These are phyloP conservation scores for Leptopilina clavipes DNA, from an alignment of 1,140 invertebrate genomes.

Conservation along the genomic window DNA sequence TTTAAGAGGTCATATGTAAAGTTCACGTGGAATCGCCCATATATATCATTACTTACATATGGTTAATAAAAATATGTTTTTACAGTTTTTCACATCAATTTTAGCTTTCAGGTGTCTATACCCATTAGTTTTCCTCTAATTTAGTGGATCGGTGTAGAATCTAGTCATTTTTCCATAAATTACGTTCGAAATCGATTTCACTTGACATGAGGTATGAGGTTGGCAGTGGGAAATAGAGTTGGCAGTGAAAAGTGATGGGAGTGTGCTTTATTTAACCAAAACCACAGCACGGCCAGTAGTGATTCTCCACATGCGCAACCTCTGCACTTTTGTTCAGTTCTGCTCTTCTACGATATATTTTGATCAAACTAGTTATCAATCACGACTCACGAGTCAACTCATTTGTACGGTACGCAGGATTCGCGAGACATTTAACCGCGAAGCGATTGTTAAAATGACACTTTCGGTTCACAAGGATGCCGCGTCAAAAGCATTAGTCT, in stretches of 20 bases:
- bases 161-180: constrained; percentile 3
- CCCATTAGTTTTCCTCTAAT: not conserved
- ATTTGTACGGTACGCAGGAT: not conserved
- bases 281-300: constrained; percentile 7
- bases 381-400: not conserved
- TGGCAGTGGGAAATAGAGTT: not conserved
- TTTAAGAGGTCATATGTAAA: no score
- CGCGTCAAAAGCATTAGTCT: no score
- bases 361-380: not conserved
- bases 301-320: constrained; percentile 22
- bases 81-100: not conserved
- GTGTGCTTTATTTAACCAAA: not conserved
- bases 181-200: constrained; percentile 1
- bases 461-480: no score
- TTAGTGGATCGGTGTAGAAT: not conserved
- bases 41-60: no score
- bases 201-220: constrained; percentile 31
- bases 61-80: no score
- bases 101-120: not conserved
- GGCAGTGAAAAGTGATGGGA: not conserved
- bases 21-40: no score
- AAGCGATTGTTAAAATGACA: constrained; percentile 33
- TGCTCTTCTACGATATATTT: not conserved
- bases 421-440: constrained; percentile 33
- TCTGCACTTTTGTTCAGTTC: not conserved